These are phyloP conservation scores for Scaptomyza tumidula DNA, from an alignment of 2,888 invertebrate species.

Conservation along the genomic window DNA sequence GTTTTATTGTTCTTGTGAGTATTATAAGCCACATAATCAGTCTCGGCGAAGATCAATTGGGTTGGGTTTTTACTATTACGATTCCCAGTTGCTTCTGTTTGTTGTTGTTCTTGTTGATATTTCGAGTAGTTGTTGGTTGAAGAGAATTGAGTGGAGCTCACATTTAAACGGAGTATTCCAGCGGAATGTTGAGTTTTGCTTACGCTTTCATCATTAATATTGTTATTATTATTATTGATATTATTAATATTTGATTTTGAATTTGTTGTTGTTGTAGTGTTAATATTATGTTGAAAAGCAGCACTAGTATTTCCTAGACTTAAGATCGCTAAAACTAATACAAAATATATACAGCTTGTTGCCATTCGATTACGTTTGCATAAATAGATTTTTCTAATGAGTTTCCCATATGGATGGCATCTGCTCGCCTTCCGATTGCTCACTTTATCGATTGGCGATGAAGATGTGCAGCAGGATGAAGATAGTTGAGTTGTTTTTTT, in stretches of 20 bases:
- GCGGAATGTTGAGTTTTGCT: conserved; percentile 47
- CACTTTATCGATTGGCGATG: conserved; percentile 14
- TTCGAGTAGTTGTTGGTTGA: conserved; percentile 39
- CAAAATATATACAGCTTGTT: conserved; percentile 75
- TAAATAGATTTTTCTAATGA: conserved; percentile 66
- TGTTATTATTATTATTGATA: conserved; percentile 12
- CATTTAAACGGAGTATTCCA: conserved; percentile 44
- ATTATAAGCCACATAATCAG: conserved; percentile 55
- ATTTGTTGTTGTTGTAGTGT: conserved; percentile 13
- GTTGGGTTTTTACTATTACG: conserved; percentile 5
- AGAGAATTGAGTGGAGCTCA: conserved; percentile 36
- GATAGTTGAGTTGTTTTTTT: conserved; percentile 8
- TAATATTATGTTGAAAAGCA: conserved; percentile 51
- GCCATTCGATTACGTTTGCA: conserved; percentile 73
- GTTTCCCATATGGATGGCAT: conserved; percentile 56
- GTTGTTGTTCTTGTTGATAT: conserved; percentile 26
- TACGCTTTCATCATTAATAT: conserved; percentile 31
- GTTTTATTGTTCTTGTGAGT: conserved; percentile 32
- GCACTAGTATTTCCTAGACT: conserved; percentile 60
- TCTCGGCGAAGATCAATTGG: conserved; percentile 41
- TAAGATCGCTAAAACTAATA: conserved; percentile 74
- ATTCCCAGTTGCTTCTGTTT: conserved; percentile 14
- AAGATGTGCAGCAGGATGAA: conserved; percentile 16
- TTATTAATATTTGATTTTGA: conserved; percentile 25
- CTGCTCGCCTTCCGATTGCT: conserved; percentile 23